Evolutionary conservation across 1,140 invertebrate species (phyloP).

Genomic region (Atopsyche davidsoni): DNA sequence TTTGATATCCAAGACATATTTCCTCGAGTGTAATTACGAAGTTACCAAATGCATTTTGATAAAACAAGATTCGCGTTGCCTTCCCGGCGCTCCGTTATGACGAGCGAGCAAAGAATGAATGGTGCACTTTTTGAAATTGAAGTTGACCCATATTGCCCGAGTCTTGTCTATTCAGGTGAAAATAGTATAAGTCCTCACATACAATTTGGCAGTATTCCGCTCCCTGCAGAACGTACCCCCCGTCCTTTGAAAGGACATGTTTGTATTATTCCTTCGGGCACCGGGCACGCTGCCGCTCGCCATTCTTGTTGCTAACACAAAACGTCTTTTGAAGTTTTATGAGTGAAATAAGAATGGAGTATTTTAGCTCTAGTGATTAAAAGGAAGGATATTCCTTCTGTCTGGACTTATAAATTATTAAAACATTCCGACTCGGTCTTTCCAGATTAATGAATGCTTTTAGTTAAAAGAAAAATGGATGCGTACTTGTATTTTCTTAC

Average conservation of each 20-base stretch:
- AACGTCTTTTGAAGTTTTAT: neutral
- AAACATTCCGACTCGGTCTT: too few relatives aligned
- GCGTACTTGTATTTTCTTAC: too few relatives aligned
- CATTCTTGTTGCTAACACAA: neutral
- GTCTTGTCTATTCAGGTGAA: constrained; percentile 20
- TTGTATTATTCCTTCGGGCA: neutral
- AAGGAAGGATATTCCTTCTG: too few relatives aligned
- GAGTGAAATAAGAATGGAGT: too few relatives aligned
- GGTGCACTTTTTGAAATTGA: constrained; percentile 27
- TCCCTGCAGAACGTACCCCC: neutral
- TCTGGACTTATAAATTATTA: too few relatives aligned
- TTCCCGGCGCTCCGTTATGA: constrained; percentile 16
- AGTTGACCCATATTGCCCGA: constrained; percentile 21
- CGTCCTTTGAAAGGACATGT: neutral
- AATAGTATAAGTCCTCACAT: constrained; percentile 16
- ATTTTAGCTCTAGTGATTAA: too few relatives aligned
- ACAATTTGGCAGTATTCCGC: constrained; percentile 11
- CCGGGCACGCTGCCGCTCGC: neutral
- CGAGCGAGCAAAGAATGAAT: constrained; percentile 21
- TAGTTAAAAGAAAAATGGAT: too few relatives aligned
- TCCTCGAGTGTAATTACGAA: neutral
- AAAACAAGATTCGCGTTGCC: constrained; percentile 5
- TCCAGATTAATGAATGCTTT: too few relatives aligned
- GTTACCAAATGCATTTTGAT: too few relatives aligned
- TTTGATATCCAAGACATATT: neutral